Base-by-base conservation (phyloP, 2,888 invertebrate genomes). In the Mythimna vitellina region DNA sequence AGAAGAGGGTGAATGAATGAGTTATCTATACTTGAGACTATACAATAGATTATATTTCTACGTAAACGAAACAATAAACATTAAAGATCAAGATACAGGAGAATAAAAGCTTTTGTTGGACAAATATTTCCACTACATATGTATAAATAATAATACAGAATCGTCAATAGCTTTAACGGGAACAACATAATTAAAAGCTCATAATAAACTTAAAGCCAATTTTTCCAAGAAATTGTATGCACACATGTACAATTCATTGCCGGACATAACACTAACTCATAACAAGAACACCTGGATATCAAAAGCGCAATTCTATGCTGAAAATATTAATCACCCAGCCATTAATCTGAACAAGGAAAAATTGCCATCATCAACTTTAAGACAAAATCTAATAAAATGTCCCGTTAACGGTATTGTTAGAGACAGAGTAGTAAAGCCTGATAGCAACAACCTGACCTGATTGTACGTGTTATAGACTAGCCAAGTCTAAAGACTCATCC, bases 401-500 rank as follows among this genome's bases (percentile, higher is more conserved):
- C 57, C 51, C 69, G 80, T 54, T 80, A 78, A 57, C 57, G 58
- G 57, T 63, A 57, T 68, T 60, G 42, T 65, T 58, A 65, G 25
- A 60, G 35, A 53, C 32, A 62, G 42, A 58, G 53, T 53, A 29
- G 8, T 67, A 38, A 68, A 53, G 12, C 49, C 62, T 25, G 25
- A 38, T 17, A 54, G 20, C 42, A 56, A 60, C 20, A 32, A 65
- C 4, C 53, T 73, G 73, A 69, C 78, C 72, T 65, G 63, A 77
- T 73, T 81, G 56, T 46, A 49, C 64, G 67, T 35, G 53, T 14
- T 78, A 51, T 25, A 46, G 17, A 69, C 54, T 69, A 73, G 54
- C n/a, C 51, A 69, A 17, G 54, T 73, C 65, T 70, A 25, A 63
- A 73, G 67, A 35, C 69, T 80, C 82, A 73, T 73, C 82, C 82